Base-by-base conservation (phyloP, 1,140 invertebrate genomes). In the Pinna nobilis region DNA sequence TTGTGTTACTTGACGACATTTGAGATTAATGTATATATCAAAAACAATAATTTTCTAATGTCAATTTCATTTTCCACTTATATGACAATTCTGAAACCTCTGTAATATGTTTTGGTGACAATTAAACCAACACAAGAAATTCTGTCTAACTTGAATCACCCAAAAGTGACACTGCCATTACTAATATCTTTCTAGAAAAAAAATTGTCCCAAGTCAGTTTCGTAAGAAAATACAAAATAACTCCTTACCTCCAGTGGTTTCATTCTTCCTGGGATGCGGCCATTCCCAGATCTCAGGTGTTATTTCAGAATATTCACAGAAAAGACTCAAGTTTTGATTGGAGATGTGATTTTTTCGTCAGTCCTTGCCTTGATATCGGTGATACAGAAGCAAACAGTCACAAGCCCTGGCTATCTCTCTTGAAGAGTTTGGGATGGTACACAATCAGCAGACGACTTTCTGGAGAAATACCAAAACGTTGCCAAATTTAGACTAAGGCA, bases 181-280 rank as follows among this genome's bases (percentile, higher is more conserved):
- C 28, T 44, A 39, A 41, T 13, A 28, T 41, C 44, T 63, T 41
- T 41, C 20, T 23, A 41, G 51, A 70, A 53, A 61, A 33, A 18
- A 39, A 57, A 66, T 35, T 35, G 55, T 67, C 44, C 37, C 30
- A 53, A 41, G 37, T 59, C 18, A 53, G 33, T 37, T 32, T 59
- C 47, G 18, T 28, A 37, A 39, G 23, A 51, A 50, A 33, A 49
- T 32, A 65, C 41, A 65, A 61, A 67, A 4, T 35, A 37, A 2
- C 50, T 1, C 28, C 49, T 57, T 78, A 82, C 81, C 78, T 82
- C 81, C 66, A 82, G 70, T 30, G 81, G 81, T 72, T 80, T 82
- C 78, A 82, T 82, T 51, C 57, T 70, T 69, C 73, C 70, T 25
- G 28, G 39, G 60, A 64, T 32, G 60, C 66, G 30, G 65, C 69